phyloP scores from a whole-genome alignment of 37 sponge, comb jelly and placozoan genomes.

The Petrosia ficiformis region DNA sequence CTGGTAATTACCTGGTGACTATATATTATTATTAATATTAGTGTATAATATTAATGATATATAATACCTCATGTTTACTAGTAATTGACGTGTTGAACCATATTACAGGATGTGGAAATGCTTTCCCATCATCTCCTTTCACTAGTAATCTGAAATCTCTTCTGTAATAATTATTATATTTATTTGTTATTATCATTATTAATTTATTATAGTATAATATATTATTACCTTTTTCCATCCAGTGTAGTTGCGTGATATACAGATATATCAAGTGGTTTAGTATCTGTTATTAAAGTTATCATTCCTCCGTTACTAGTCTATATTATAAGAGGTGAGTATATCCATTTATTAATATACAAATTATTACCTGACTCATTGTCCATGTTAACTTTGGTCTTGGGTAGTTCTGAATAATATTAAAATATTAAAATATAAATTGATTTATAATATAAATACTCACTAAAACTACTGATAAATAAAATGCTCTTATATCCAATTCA shows the following conservation, averaged over 20 bases:
- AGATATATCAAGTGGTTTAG: constrained; percentile 41
- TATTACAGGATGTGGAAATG: constrained; percentile 72
- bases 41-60: neutral
- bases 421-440: neutral
- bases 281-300: constrained; percentile 55
- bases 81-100: constrained; percentile 51
- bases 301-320: constrained; percentile 61
- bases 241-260: constrained; percentile 81
- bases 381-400: constrained; percentile 47
- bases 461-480: constrained; percentile 47
- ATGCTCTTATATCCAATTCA: constrained; percentile 37
- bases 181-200: neutral
- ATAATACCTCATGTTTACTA: constrained; percentile 15
- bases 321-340: neutral
- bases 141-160: constrained; percentile 80
- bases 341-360: neutral
- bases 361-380: constrained; percentile 35
- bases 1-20: constrained; percentile 10
- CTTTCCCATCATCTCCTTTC: constrained; percentile 40
- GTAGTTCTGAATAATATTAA: constrained; percentile 12
- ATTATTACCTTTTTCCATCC: constrained; percentile 31
- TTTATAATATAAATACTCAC: constrained; percentile 14
- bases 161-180: constrained; percentile 9
- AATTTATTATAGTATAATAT: neutral
- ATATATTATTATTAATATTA: neutral